Conservation (phyloP, 1,140 invertebrate species). For the Cotesia chilonis region DNA sequence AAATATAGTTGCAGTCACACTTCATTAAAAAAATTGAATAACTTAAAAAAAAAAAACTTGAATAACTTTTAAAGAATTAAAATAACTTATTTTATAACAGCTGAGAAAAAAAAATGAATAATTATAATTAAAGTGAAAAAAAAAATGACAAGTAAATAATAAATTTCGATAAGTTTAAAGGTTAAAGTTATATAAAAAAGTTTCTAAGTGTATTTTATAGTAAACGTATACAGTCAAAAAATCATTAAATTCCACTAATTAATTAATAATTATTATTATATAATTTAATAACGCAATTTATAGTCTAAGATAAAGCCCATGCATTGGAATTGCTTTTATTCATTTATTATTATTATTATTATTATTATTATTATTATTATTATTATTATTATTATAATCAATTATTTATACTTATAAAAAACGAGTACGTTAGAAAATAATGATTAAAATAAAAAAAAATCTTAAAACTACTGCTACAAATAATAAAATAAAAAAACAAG, state of each 20-base stretch:
- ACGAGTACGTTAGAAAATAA: neutral
- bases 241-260: neutral
- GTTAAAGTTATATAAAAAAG: slow-evolving; percentile 30
- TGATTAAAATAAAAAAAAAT: slow-evolving; percentile 8
- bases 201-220: slow-evolving; percentile 33
- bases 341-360: slow-evolving; percentile 6
- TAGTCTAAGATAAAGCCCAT: slow-evolving; percentile 31
- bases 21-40: no score
- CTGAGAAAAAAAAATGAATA: no score
- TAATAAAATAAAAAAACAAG: slow-evolving; percentile 27
- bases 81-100: no score
- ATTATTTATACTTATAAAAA: neutral
- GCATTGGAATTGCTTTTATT: slow-evolving; percentile 22
- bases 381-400: neutral
- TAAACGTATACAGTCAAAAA: slow-evolving; percentile 36
- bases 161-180: neutral
- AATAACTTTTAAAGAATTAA: no score
- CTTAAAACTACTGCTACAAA: slow-evolving; percentile 3
- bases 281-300: slow-evolving; percentile 35
- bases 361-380: slow-evolving; percentile 11
- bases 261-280: slow-evolving; percentile 1
- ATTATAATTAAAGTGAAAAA: no score
- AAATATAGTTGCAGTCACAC: no score
- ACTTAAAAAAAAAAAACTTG: no score
- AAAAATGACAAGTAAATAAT: no score